Conservation (phyloP, 2,888 invertebrate genomes). For the Parnassius mnemosyne region DNA sequence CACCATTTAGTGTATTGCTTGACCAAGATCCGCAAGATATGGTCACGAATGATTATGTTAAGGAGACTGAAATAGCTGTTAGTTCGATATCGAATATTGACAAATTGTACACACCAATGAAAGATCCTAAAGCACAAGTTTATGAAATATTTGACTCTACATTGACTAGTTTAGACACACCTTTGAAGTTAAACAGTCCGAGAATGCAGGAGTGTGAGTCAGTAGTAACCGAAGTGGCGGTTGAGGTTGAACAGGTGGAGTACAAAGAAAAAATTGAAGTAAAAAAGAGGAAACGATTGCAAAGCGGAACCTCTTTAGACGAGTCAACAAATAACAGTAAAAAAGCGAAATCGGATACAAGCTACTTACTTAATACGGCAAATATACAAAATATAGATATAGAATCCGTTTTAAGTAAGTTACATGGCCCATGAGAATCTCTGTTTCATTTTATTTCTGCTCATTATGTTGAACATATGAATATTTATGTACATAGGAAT, state of each 20-base stretch:
- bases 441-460: slow-evolving; percentile 14
- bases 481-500: slow-evolving; percentile 11
- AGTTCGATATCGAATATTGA: slow-evolving; percentile 57
- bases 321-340: slow-evolving; percentile 52
- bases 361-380: slow-evolving; percentile 57
- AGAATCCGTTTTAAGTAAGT: slow-evolving; percentile 67
- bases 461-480: slow-evolving; percentile 28
- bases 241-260: slow-evolving; percentile 46
- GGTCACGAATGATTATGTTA: slow-evolving; percentile 41
- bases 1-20: slow-evolving; percentile 46
- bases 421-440: slow-evolving; percentile 62
- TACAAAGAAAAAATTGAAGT: slow-evolving; percentile 40
- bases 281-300: slow-evolving; percentile 61
- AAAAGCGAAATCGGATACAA: slow-evolving; percentile 56
- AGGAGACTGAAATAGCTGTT: slow-evolving; percentile 64
- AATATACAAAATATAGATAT: slow-evolving; percentile 73
- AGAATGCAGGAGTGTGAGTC: slow-evolving; percentile 40
- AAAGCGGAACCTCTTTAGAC: slow-evolving; percentile 46
- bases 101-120: slow-evolving; percentile 64
- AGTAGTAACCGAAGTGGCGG: slow-evolving; percentile 53
- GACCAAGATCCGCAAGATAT: slow-evolving; percentile 44
- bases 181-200: slow-evolving; percentile 54
- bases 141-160: slow-evolving; percentile 73
- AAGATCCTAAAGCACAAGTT: slow-evolving; percentile 57
- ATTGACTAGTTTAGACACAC: slow-evolving; percentile 70